These are phyloP conservation scores for Australoheros scitulus DNA, from an alignment of 2,113 vertebrate genomes.

Conservation along the genomic window DNA sequence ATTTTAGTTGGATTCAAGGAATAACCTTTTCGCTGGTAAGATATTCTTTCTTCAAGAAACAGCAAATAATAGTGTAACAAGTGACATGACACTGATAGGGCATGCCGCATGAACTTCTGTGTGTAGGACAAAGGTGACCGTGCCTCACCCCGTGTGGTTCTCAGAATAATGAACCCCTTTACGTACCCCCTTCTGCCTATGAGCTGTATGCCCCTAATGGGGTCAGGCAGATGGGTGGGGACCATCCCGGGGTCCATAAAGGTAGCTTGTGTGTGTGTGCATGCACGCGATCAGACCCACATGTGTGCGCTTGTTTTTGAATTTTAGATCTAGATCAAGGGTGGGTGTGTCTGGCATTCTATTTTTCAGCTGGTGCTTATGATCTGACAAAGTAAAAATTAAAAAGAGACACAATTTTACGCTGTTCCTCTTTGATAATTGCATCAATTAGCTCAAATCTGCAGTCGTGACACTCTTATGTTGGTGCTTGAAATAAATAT, in stretches of 20 bases:
- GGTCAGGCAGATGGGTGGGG: constrained; percentile 79
- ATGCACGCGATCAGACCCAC: neutral
- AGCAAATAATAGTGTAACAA: neutral
- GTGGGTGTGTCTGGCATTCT: neutral
- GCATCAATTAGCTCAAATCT: neutral
- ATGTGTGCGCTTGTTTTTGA: constrained; percentile 22
- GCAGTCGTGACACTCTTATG: neutral
- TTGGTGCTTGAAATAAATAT: neutral
- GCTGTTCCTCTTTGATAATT: neutral
- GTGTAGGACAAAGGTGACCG: constrained; percentile 49
- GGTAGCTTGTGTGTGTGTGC: constrained; percentile 41
- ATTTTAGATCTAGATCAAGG: neutral
- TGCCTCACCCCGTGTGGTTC: constrained; percentile 31
- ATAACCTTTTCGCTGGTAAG: constrained; percentile 43
- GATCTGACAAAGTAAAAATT: too few species aligned
- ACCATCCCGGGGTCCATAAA: constrained; percentile 45
- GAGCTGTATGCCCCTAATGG: constrained; percentile 73
- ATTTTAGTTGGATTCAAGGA: neutral
- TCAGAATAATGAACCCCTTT: constrained; percentile 66
- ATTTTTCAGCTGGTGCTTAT: neutral
- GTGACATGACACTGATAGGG: constrained; percentile 3
- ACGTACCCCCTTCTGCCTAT: constrained; percentile 21
- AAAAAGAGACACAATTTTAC: neutral
- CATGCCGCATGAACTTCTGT: constrained; percentile 37
- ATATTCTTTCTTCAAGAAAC: neutral